Conservation (phyloP, 2,888 invertebrate genomes). For the Plebejus anna region DNA sequence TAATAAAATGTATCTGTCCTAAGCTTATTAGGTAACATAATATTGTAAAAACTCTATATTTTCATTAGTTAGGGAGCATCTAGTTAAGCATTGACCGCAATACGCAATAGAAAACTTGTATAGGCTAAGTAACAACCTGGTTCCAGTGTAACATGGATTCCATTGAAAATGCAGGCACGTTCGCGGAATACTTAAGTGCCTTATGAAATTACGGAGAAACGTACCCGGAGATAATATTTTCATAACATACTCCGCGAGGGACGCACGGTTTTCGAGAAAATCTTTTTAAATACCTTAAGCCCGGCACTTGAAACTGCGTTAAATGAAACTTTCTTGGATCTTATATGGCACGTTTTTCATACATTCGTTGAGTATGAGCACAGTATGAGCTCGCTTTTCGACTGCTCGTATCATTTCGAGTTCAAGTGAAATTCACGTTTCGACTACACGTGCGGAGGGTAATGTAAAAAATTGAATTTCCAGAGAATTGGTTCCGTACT, state of each 20-base stretch:
- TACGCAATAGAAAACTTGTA: neutral
- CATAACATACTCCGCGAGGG: neutral
- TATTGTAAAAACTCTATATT: too few relatives aligned
- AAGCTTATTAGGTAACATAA: too few relatives aligned
- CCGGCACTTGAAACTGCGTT: neutral
- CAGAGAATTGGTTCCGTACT: constrained; percentile 16
- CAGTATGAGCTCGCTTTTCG: neutral
- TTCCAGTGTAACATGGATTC: neutral
- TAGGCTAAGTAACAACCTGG: neutral
- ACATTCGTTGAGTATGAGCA: neutral
- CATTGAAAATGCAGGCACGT: constrained; percentile 24
- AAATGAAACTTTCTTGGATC: neutral
- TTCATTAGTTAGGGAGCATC: too few relatives aligned
- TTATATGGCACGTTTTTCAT: neutral
- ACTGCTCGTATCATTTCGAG: neutral
- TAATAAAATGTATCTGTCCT: too few relatives aligned
- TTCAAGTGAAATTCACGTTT: neutral
- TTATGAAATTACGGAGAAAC: constrained; percentile 21
- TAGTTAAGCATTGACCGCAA: too few relatives aligned
- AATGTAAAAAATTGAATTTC: constrained; percentile 18
- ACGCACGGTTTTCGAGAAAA: neutral
- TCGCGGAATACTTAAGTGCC: constrained; percentile 18
- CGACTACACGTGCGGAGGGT: neutral
- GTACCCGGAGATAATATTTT: constrained; percentile 16
- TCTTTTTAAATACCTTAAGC: constrained; percentile 19